Conservation (phyloP, 2,888 invertebrate species). For the Eupithecia subumbrata region DNA sequence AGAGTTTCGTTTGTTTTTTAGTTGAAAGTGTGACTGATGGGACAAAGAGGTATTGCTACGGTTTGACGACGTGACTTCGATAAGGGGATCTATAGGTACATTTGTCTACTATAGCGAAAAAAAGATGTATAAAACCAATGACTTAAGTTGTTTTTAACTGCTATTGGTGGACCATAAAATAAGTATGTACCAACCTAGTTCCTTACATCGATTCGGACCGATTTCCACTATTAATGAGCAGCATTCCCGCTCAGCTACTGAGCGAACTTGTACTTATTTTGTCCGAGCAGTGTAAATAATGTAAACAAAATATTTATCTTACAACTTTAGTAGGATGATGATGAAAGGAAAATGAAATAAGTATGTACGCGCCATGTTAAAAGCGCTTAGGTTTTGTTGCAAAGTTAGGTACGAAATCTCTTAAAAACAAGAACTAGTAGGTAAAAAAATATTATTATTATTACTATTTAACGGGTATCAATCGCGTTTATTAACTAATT, state of each 20-base stretch:
- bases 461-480: no score
- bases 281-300: no score
- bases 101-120: neutral
- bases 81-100: constrained; percentile 28
- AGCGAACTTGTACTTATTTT: neutral
- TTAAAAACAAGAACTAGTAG: no score
- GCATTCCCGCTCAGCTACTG: neutral
- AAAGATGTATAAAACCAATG: neutral
- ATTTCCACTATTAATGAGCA: neutral
- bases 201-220: neutral
- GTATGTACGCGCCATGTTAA: no score
- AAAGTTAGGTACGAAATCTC: neutral
- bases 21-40: constrained; percentile 40
- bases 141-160: no score
- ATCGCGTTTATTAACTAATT: no score
- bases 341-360: neutral
- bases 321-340: neutral
- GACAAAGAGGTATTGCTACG: constrained; percentile 35
- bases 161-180: neutral
- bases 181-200: neutral
- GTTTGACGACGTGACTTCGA: constrained; percentile 34
- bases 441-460: no score
- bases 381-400: neutral
- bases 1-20: constrained; percentile 35
- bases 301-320: neutral